A percentile compares a stretch with the other conserved stretches of the same genome.
phyloP scores from a whole-genome alignment of 2,113 vertebrate species.

The Entomyzon cyanotis region DNA sequence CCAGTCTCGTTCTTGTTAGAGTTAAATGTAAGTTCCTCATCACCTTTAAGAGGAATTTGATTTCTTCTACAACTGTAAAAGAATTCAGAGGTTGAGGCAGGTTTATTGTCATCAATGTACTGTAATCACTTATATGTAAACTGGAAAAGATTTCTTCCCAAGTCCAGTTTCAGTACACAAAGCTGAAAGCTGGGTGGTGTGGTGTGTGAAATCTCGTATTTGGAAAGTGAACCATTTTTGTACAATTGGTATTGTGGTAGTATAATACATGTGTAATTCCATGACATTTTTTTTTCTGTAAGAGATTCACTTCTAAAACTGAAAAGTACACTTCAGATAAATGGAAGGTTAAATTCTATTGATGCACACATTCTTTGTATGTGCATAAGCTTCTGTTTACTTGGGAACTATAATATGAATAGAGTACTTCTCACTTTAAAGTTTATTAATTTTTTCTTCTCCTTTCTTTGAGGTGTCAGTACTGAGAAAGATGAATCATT shows the following conservation, averaged over 20 bases:
- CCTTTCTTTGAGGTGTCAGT: conserved; percentile 8
- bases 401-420: conserved; percentile 15
- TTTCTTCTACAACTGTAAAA: neutral
- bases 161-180: neutral
- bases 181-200: neutral
- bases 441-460: conserved; percentile 53
- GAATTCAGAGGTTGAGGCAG: neutral
- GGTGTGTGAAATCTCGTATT: neutral
- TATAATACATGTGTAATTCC: neutral
- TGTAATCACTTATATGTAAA: neutral
- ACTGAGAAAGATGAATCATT: conserved; percentile 66
- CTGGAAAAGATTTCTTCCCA: neutral
- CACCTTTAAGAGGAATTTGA: neutral
- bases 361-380: neutral
- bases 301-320: neutral
- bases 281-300: neutral
- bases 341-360: neutral
- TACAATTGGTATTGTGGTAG: neutral
- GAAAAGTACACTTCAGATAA: neutral
- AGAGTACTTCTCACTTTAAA: conserved; percentile 47
- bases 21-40: neutral
- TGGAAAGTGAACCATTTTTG: neutral
- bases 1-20: neutral
- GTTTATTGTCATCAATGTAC: neutral
- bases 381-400: conserved; percentile 36